Evolutionary conservation across 1,140 invertebrate genomes (phyloP).

Genomic region (Euura saliciscinereae): DNA sequence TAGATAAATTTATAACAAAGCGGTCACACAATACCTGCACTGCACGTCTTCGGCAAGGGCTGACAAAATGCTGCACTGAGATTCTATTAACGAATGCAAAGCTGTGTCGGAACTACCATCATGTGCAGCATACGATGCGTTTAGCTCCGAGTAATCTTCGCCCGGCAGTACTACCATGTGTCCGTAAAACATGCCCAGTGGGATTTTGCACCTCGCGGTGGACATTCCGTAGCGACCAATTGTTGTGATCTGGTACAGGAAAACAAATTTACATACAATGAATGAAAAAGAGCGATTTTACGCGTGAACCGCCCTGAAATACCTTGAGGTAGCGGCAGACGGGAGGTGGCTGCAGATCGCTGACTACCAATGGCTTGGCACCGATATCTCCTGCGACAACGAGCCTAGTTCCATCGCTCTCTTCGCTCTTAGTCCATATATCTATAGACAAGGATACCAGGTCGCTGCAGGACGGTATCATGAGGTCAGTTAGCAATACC

Average conservation of each 20-base stretch:
- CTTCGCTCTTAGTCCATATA: constrained; percentile 85
- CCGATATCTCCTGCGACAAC: constrained; percentile 87
- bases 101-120: constrained; percentile 45
- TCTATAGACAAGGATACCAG: constrained; percentile 88
- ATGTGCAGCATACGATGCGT: constrained; percentile 44
- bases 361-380: constrained; percentile 80
- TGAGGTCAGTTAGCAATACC: constrained; percentile 84
- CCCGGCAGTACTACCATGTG: constrained; percentile 80
- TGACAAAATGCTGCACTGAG: constrained; percentile 63
- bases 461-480: constrained; percentile 86
- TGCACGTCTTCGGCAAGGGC: constrained; percentile 79
- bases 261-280: constrained; percentile 16
- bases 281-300: constrained; percentile 10
- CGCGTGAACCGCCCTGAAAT: too few relatives aligned
- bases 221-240: constrained; percentile 91
- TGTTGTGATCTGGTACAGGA: constrained; percentile 71
- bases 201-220: constrained; percentile 86
- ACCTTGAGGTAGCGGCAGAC: constrained; percentile 90
- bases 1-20: constrained; percentile 52
- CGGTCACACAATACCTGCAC: constrained; percentile 67
- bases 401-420: constrained; percentile 82
- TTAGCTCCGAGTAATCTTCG: constrained; percentile 65
- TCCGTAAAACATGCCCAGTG: constrained; percentile 90
- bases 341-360: constrained; percentile 87
- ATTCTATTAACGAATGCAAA: constrained; percentile 58